Base-by-base conservation (phyloP, 2,797 vertebrate species). In the Intellagama lesueurii region DNA sequence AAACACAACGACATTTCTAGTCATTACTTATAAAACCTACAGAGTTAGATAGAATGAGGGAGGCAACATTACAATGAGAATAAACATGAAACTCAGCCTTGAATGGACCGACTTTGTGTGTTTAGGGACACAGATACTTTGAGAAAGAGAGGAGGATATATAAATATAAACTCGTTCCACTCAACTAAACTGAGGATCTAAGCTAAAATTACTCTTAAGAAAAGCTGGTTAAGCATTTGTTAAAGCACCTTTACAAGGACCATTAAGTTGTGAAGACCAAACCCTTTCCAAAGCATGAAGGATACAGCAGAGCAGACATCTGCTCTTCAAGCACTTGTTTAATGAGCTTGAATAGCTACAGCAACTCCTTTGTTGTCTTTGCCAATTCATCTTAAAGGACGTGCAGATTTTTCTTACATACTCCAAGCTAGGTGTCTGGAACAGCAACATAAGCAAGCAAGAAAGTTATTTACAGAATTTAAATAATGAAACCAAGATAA, bases 261-360 rank as follows among this genome's bases (percentile, higher is more conserved):
- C 52, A 19, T 64, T 76, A 81, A 78, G 5, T 2, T 76, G 40
- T 81, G 52, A 35, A 68, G 69, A 35, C n/a, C 40, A 70, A 79
- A 22, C 12, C 4, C 32, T 87, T 89, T 30, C 8, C 44, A 91
- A 68, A 94, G 81, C 72, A 91, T 92, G 89, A 91, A 88, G 47
- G n/a, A 44, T 81, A 90, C 19, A 78, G 75, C 85, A 88, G 92
- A 83, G 73, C 70, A 90, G 89, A 89, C 87, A 92, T 89, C 90
- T 93, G 87, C 75, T 92, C 40, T 86, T 91, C 22, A 72, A 86
- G 85, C 52, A 87, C 76, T 60, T 49, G 79, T 44, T 49, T 94
- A 94, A 94, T 94, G 90, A 94, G 52, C 91, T 87, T 87, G 88
- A 92, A 93, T 77, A 81, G 77, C 47, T 28, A 28, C 73, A 90